phyloP scores from a whole-genome alignment of 2,113 vertebrate genomes.

The Microtus pennsylvanicus region DNA sequence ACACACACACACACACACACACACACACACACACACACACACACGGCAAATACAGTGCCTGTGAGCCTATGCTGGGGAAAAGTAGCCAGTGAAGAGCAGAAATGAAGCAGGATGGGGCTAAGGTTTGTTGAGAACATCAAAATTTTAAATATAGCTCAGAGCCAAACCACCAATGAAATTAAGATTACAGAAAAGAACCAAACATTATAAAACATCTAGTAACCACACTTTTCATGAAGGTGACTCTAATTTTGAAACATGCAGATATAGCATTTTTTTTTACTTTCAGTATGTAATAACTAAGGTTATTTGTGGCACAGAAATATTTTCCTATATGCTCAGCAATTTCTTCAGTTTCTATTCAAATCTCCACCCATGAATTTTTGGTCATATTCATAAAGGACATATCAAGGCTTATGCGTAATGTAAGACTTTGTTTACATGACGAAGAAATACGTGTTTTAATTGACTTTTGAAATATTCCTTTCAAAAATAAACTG shows the following conservation, averaged over 20 bases:
- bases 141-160: slow-evolving; percentile 48
- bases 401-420: slow-evolving; percentile 13
- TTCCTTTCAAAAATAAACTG: slow-evolving; percentile 52
- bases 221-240: not conserved
- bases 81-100: not conserved
- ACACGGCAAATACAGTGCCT: not conserved
- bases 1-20: not conserved
- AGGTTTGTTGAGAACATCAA: not conserved
- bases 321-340: slow-evolving; percentile 46
- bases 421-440: slow-evolving; percentile 25
- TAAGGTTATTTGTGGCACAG: slow-evolving; percentile 29
- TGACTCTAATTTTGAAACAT: slow-evolving; percentile 58
- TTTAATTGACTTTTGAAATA: slow-evolving; percentile 48
- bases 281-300: slow-evolving; percentile 29
- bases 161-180: slow-evolving; percentile 55
- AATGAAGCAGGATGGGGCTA: not conserved
- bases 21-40: not conserved
- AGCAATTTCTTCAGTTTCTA: slow-evolving; percentile 54
- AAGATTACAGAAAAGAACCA: slow-evolving; percentile 30
- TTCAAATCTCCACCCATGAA: not conserved
- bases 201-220: slow-evolving; percentile 29
- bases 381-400: slow-evolving; percentile 45
- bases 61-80: not conserved
- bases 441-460: slow-evolving; percentile 27
- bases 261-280: slow-evolving; percentile 34